phyloP scores from a whole-genome alignment of 1,140 invertebrate genomes.

The Achatina immaculata region DNA sequence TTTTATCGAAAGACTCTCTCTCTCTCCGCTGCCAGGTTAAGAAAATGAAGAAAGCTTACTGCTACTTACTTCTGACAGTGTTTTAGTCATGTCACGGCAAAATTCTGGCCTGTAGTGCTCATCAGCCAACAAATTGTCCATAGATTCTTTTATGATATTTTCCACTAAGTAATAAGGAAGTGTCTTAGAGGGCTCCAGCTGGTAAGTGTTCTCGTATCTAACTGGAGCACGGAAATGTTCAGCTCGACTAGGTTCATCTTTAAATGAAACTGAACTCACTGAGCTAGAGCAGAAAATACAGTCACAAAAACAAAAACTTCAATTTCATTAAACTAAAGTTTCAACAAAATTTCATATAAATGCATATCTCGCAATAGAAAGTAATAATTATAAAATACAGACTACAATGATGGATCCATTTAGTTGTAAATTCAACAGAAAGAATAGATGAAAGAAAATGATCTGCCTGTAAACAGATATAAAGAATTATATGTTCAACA shows the following conservation, averaged over 20 bases:
- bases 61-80: conserved; percentile 64
- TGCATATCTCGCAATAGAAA: no score
- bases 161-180: conserved; percentile 60
- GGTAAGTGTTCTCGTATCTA: conserved; percentile 68
- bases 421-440: no score
- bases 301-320: neutral
- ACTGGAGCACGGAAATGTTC: conserved; percentile 56
- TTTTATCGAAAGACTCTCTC: no score
- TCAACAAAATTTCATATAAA: no score
- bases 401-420: no score
- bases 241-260: conserved; percentile 64
- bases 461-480: no score
- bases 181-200: conserved; percentile 57
- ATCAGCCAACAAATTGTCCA: conserved; percentile 67
- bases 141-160: conserved; percentile 65
- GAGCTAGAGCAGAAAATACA: conserved; percentile 49
- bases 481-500: no score
- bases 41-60: no score
- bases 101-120: conserved; percentile 68
- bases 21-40: no score
- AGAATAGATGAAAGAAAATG: no score
- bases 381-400: no score
- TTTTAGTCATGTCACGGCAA: conserved; percentile 68
- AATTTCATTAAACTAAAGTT: neutral
- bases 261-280: conserved; percentile 66